A percentile compares a stretch with the other conserved stretches of the same genome.
Evolutionary conservation across 2,113 vertebrate genomes (phyloP).

Genomic region (Hylia prasina): DNA sequence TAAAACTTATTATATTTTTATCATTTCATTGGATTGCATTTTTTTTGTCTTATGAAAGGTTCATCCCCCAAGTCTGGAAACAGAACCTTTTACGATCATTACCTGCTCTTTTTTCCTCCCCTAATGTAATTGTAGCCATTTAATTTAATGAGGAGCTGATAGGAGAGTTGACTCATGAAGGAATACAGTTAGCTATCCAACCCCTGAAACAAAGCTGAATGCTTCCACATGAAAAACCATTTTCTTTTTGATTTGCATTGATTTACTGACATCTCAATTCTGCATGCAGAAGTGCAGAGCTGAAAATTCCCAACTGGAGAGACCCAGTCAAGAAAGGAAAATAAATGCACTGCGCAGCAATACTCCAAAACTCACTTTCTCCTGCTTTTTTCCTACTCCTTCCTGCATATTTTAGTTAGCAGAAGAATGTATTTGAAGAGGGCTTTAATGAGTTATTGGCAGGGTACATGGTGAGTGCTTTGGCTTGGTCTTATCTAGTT

Average conservation of each 20-base stretch:
- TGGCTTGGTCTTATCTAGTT: neutral
- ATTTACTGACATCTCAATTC: constrained; percentile 66
- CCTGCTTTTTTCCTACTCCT: neutral
- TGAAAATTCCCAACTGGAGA: constrained; percentile 63
- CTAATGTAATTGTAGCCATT: constrained; percentile 42
- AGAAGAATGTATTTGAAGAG: neutral
- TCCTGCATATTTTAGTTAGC: neutral
- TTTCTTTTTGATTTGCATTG: constrained; percentile 77
- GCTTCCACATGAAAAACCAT: constrained; percentile 70
- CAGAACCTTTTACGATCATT: neutral
- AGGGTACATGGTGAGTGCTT: neutral
- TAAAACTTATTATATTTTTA: neutral
- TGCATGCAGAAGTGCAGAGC: neutral
- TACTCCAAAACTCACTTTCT: constrained; percentile 19
- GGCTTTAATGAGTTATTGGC: neutral
- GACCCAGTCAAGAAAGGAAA: constrained; percentile 52
- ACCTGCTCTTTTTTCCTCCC: neutral
- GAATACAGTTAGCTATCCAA: constrained; percentile 32
- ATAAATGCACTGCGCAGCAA: neutral
- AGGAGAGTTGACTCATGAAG: constrained; percentile 43
- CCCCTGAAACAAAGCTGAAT: constrained; percentile 42
- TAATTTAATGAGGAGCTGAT: constrained; percentile 56
- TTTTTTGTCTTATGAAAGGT: neutral
- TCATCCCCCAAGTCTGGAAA: neutral
- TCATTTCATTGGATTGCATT: neutral